Percentiles rank a stretch among this genome's conserved stretches.
Conservation (phyloP, 2,888 invertebrate species). For the Troilus luridus region DNA sequence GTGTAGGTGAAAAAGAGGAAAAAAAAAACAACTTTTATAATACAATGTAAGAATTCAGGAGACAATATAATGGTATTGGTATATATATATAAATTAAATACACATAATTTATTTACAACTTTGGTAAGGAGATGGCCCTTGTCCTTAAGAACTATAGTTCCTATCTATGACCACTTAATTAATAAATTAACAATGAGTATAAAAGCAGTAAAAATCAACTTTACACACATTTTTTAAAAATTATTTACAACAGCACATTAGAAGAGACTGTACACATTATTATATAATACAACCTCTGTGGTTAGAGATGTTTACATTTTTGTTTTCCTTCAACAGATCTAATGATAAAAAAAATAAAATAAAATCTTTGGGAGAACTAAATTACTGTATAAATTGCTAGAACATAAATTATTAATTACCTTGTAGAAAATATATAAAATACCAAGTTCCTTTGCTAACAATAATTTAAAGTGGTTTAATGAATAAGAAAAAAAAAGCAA, state of each 20-base stretch:
- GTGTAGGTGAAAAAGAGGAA: neutral
- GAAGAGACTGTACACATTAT: conserved; percentile 41
- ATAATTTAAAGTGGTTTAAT: neutral
- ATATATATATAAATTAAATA: conserved; percentile 56
- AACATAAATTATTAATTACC: neutral
- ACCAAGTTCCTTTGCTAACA: neutral
- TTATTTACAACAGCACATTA: conserved; percentile 13
- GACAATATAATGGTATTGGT: conserved; percentile 41
- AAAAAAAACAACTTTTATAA: neutral
- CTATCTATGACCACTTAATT: conserved; percentile 34
- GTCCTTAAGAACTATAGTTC: conserved; percentile 48
- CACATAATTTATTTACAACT: conserved; percentile 58
- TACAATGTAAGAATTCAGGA: conserved; percentile 53
- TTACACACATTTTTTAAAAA: conserved; percentile 35
- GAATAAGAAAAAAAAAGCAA: neutral
- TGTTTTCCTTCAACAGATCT: neutral
- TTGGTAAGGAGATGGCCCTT: conserved; percentile 54
- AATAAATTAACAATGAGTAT: conserved; percentile 54
- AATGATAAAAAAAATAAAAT: neutral
- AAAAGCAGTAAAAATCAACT: conserved; percentile 58
- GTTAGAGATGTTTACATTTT: conserved; percentile 1
- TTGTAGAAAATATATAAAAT: neutral
- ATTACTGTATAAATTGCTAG: neutral
- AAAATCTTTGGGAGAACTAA: conserved; percentile 5
- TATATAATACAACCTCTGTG: conserved; percentile 36